Conservation (phyloP, 2,888 invertebrate species). For the Thumatha senex region DNA sequence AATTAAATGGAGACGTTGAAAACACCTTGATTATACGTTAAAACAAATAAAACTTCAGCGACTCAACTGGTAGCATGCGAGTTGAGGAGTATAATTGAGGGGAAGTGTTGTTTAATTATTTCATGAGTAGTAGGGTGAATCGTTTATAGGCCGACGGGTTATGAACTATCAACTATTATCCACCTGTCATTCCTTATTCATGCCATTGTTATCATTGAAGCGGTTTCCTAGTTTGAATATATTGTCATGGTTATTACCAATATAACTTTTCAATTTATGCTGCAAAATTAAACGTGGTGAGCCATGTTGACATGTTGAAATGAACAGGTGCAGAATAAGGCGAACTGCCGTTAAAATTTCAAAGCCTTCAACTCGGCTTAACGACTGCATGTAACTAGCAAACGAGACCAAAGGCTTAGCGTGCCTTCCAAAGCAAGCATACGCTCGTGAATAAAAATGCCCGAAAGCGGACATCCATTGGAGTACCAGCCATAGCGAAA, state of each 20-base stretch:
- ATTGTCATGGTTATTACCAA: neutral
- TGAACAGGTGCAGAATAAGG: too few relatives aligned
- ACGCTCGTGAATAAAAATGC: too few relatives aligned
- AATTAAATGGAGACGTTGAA: neutral
- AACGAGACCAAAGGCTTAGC: too few relatives aligned
- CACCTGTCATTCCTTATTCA: slow-evolving; percentile 2
- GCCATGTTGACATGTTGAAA: too few relatives aligned
- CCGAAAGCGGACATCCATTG: too few relatives aligned
- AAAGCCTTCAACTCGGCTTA: too few relatives aligned
- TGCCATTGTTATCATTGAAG: slow-evolving; percentile 1
- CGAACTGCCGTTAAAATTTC: too few relatives aligned
- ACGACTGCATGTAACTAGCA: too few relatives aligned
- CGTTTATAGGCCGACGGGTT: neutral
- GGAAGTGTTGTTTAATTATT: slow-evolving; percentile 7
- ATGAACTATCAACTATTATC: slow-evolving; percentile 5
- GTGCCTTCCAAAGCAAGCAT: too few relatives aligned
- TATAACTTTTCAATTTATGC: too few relatives aligned
- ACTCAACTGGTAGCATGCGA: slow-evolving; percentile 1
- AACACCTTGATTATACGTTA: neutral
- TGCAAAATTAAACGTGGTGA: too few relatives aligned
- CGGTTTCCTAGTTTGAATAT: neutral
- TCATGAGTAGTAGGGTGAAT: slow-evolving; percentile 3
- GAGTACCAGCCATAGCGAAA: too few relatives aligned
- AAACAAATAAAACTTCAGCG: slow-evolving; percentile 3
- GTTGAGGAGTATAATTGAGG: slow-evolving; percentile 7